Evolutionary conservation across 1,140 invertebrate species (phyloP).

Genomic region (Drosophila novamexicana): DNA sequence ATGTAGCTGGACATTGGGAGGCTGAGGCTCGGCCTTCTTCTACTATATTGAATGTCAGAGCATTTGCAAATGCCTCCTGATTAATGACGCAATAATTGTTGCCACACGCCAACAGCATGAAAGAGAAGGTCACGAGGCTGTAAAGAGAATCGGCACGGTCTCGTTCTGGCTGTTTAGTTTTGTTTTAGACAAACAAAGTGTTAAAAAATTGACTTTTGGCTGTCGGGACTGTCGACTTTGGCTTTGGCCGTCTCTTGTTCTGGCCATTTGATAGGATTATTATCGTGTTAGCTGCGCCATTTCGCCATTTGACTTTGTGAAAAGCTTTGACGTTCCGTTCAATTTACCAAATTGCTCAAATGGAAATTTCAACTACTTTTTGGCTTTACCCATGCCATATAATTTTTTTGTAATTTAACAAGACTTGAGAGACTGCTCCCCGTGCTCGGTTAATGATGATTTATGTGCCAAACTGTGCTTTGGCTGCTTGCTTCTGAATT

Average conservation of each 20-base stretch:
- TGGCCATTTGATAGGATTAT: conserved; percentile 77
- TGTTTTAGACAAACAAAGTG: conserved; percentile 68
- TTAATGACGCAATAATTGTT: conserved; percentile 83
- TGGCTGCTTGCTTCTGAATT: conserved; percentile 5
- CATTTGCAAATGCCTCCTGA: conserved; percentile 80
- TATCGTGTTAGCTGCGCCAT: conserved; percentile 72
- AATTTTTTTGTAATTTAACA: conserved; percentile 17
- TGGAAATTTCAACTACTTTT: conserved; percentile 71
- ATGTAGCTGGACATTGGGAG: not conserved
- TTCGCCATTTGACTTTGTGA: conserved; percentile 73
- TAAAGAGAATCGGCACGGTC: conserved; percentile 15
- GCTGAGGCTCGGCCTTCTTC: not conserved
- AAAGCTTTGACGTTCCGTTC: conserved; percentile 69
- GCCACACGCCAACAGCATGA: conserved; percentile 44
- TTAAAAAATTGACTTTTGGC: conserved; percentile 77
- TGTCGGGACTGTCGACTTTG: conserved; percentile 7
- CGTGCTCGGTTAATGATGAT: conserved; percentile 64
- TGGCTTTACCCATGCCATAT: not conserved
- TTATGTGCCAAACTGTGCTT: conserved; percentile 52
- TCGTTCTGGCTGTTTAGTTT: conserved; percentile 53
- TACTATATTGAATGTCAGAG: conserved; percentile 61
- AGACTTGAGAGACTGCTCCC: conserved; percentile 12
- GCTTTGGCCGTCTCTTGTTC: conserved; percentile 40
- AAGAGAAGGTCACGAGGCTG: conserved; percentile 22
- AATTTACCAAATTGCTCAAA: conserved; percentile 77